These are phyloP conservation scores for Lytechinus pictus DNA, from an alignment of 35 echinoderm and acorn worm genomes.

Conservation along the genomic window DNA sequence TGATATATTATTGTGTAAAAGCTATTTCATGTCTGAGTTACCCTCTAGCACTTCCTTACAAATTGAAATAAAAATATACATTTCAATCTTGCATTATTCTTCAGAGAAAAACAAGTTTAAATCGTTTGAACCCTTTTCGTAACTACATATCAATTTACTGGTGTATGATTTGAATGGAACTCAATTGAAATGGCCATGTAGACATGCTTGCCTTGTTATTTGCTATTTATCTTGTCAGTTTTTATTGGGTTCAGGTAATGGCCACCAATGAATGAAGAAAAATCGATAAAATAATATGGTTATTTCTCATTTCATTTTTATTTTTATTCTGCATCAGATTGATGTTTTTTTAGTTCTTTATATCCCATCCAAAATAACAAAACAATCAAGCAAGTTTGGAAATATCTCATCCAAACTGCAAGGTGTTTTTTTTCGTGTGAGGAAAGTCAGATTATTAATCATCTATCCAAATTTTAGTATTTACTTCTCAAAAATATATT, in stretches of 20 bases:
- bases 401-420: no score
- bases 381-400: no score
- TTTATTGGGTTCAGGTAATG: neutral
- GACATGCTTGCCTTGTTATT: neutral
- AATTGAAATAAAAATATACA: neutral
- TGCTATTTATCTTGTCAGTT: neutral
- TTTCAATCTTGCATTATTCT: neutral
- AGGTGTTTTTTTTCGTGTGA: no score
- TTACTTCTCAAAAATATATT: neutral
- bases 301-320: no score
- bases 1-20: neutral
- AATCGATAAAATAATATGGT: no score
- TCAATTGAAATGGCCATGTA: neutral
- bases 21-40: conserved; percentile 9
- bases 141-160: neutral
- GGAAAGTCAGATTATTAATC: neutral
- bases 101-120: neutral
- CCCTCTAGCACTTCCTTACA: neutral
- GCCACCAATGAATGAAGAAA: neutral
- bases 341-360: no score
- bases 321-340: no score
- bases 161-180: neutral
- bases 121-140: neutral
- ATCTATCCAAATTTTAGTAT: neutral
- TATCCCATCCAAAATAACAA: no score